Percentiles rank a stretch among this genome's conserved stretches.
phyloP scores from a whole-genome alignment of 2,113 vertebrate species.

The Anseranas semipalmata region DNA sequence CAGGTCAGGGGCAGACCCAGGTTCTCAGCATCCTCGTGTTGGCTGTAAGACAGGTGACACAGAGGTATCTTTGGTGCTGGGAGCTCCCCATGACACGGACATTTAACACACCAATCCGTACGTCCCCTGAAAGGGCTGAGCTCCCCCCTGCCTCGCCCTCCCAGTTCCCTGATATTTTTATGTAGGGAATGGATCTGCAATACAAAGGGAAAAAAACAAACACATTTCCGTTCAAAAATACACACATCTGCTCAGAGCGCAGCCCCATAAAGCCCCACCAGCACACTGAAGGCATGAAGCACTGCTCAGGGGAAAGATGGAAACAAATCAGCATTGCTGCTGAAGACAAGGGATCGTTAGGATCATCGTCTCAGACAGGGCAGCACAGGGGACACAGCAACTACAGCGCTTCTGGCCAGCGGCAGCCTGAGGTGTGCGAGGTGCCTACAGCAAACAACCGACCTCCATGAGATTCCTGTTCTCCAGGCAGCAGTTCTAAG shows the following conservation, averaged over 20 bases:
- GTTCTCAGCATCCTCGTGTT: rapidly evolving
- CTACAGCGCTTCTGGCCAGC: rapidly evolving
- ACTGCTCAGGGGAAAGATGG: not conserved
- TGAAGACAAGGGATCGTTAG: rapidly evolving
- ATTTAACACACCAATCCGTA: rapidly evolving
- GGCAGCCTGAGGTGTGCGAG: rapidly evolving
- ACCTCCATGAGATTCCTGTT: rapidly evolving
- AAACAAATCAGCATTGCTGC: not conserved
- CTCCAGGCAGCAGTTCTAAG: not conserved
- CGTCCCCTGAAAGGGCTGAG: not conserved
- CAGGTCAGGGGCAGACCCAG: not conserved
- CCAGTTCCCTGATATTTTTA: rapidly evolving
- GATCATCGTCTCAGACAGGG: not conserved
- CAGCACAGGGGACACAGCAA: not conserved
- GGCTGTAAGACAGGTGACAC: not conserved
- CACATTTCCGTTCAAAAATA: not conserved
- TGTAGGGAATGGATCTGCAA: not conserved
- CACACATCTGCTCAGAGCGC: rapidly evolving
- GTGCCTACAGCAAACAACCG: not conserved
- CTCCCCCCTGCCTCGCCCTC: rapidly evolving
- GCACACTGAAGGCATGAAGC: rapidly evolving
- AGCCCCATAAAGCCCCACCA: not conserved
- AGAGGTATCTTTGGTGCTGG: rapidly evolving
- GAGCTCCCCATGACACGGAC: rapidly evolving
- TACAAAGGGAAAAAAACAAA: not conserved